Percentiles rank a stretch among this genome's conserved stretches.
phyloP scores from a whole-genome alignment of 2,113 vertebrate species.

The Oceanodroma tethys region DNA sequence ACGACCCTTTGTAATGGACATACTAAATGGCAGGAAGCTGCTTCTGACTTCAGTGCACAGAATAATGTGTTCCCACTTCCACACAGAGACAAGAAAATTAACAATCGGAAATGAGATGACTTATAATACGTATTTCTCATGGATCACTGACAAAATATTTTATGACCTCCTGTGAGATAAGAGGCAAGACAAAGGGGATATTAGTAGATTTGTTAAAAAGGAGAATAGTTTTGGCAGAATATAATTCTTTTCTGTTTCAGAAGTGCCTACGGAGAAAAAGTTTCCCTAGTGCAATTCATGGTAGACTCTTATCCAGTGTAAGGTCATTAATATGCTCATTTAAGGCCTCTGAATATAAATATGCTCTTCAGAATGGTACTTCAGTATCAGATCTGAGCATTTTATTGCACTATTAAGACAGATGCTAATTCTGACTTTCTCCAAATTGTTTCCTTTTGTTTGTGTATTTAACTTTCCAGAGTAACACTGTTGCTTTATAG shows the following conservation, averaged over 20 bases:
- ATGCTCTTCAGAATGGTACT: not conserved
- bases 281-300: not conserved
- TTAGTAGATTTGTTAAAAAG: constrained; percentile 5
- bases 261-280: not conserved
- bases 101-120: constrained; percentile 12
- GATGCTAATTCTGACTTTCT: not conserved
- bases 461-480: not conserved
- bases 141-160: constrained; percentile 59
- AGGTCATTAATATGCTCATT: not conserved
- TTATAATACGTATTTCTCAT: constrained; percentile 15
- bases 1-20: not conserved
- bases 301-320: not conserved
- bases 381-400: not conserved
- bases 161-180: constrained; percentile 35
- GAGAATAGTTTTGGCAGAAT: not conserved
- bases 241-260: not conserved
- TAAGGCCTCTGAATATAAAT: not conserved
- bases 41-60: not conserved
- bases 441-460: not conserved
- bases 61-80: not conserved
- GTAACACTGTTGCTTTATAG: not conserved
- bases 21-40: constrained; percentile 19
- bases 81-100: not conserved
- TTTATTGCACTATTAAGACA: not conserved
- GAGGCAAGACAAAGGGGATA: not conserved